Evolutionary conservation across 2,113 vertebrate genomes (phyloP).

Genomic region (Paramormyrops kingsleyae): DNA sequence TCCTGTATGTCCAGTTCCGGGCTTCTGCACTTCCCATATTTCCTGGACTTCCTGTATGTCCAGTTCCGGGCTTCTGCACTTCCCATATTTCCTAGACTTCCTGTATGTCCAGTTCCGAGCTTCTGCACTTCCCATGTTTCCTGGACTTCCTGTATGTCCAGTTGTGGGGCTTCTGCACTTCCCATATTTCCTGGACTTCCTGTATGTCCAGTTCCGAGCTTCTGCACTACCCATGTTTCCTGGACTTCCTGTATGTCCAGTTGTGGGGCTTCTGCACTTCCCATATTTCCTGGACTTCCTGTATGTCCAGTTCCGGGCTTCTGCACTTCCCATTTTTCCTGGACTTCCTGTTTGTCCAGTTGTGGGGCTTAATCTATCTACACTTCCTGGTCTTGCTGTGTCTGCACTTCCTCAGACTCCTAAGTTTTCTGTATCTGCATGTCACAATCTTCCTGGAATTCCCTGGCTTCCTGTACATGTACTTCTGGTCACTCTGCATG

Average conservation of each 20-base stretch:
- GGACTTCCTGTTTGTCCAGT: not conserved
- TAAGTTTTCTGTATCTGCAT: not conserved
- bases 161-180: not conserved
- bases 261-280: not conserved
- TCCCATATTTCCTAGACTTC: not conserved
- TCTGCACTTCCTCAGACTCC: too few relatives aligned
- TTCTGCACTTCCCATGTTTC: not conserved
- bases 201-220: not conserved
- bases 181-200: not conserved
- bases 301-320: too few relatives aligned
- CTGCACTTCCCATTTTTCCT: not conserved
- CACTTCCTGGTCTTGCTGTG: not conserved
- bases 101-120: not conserved
- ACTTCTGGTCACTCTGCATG: not conserved
- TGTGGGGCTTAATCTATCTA: not conserved
- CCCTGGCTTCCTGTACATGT: not conserved
- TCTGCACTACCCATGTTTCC: not conserved
- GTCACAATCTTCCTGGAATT: not conserved
- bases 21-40: not conserved
- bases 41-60: not conserved
- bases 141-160: not conserved
- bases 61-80: not conserved
- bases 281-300: not conserved
- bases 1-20: too few relatives aligned
- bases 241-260: not conserved